Conservation (phyloP, 2,797 vertebrate species). For the Arvicola amphibius region DNA sequence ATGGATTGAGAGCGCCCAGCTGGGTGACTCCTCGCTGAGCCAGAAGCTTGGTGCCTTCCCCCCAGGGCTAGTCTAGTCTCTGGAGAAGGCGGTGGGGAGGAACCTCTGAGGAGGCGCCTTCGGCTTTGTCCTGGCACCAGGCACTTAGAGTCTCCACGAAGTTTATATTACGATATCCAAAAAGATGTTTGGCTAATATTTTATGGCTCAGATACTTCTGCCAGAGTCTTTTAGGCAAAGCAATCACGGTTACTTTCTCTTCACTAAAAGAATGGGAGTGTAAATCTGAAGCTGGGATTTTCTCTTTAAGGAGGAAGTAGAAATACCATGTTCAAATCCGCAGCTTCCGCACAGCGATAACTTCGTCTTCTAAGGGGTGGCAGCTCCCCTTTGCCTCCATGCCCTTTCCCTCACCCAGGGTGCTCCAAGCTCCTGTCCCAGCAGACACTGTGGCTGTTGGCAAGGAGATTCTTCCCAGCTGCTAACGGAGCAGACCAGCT, state of each 20-base stretch:
- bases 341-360: background rate
- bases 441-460: slow-evolving; percentile 1
- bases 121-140: slow-evolving; percentile 71
- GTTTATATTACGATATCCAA: slow-evolving; percentile 77
- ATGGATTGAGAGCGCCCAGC: slow-evolving; percentile 54
- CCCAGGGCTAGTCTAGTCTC: slow-evolving; percentile 41
- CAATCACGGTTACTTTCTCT: slow-evolving; percentile 59
- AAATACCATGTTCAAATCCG: slow-evolving; percentile 40
- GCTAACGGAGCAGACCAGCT: background rate
- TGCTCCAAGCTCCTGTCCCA: background rate
- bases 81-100: background rate
- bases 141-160: slow-evolving; percentile 51
- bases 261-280: slow-evolving; percentile 59
- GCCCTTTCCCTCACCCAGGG: background rate
- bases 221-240: slow-evolving; percentile 68
- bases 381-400: background rate
- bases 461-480: slow-evolving; percentile 14
- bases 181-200: slow-evolving; percentile 72
- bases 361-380: slow-evolving; percentile 30
- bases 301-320: slow-evolving; percentile 8
- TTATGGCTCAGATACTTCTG: slow-evolving; percentile 75
- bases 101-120: slow-evolving; percentile 60
- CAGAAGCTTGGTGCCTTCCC: slow-evolving; percentile 61
- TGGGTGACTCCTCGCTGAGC: too few relatives aligned
- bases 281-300: slow-evolving; percentile 62